A percentile compares a stretch with the other conserved stretches of the same genome.
These are phyloP conservation scores for Nipponacmea schrenckii DNA, from an alignment of 2,888 invertebrate genomes.

Conservation along the genomic window DNA sequence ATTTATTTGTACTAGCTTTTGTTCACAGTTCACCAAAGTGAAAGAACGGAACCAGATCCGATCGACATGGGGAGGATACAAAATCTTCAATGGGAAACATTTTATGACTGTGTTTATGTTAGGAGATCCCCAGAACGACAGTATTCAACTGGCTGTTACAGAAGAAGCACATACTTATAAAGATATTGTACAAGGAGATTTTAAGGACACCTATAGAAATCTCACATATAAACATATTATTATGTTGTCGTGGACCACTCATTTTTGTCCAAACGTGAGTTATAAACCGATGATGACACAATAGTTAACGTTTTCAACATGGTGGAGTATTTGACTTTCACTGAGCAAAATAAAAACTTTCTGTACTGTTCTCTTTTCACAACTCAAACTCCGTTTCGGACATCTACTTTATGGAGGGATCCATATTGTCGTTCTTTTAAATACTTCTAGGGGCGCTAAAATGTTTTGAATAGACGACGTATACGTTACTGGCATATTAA, in stretches of 20 bases:
- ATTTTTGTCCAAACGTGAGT: constrained; percentile 53
- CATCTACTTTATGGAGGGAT: constrained; percentile 47
- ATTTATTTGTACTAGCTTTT: constrained; percentile 33
- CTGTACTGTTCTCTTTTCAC: constrained; percentile 44
- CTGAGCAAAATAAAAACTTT: constrained; percentile 30
- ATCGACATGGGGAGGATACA: constrained; percentile 41
- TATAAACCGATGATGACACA: constrained; percentile 65
- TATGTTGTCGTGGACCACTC: constrained; percentile 53
- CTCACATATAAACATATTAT: constrained; percentile 65
- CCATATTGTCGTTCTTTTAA: constrained; percentile 16
- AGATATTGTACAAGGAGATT: constrained; percentile 52
- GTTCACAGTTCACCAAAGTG: constrained; percentile 39
- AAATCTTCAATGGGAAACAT: constrained; percentile 22
- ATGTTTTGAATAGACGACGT: constrained; percentile 58
- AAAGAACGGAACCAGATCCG: constrained; percentile 37
- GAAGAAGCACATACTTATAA: constrained; percentile 27
- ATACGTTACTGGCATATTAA: constrained; percentile 50
- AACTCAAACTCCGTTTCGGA: constrained; percentile 37
- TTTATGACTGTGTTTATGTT: constrained; percentile 38
- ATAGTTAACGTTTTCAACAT: constrained; percentile 71
- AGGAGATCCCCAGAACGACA: constrained; percentile 15
- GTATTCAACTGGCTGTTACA: constrained; percentile 28
- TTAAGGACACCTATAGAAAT: constrained; percentile 64
- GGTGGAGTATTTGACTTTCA: constrained; percentile 58
- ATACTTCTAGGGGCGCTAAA: constrained; percentile 33